Conservation (phyloP, 2,797 vertebrate genomes). For the Lutjanus campechanus region DNA sequence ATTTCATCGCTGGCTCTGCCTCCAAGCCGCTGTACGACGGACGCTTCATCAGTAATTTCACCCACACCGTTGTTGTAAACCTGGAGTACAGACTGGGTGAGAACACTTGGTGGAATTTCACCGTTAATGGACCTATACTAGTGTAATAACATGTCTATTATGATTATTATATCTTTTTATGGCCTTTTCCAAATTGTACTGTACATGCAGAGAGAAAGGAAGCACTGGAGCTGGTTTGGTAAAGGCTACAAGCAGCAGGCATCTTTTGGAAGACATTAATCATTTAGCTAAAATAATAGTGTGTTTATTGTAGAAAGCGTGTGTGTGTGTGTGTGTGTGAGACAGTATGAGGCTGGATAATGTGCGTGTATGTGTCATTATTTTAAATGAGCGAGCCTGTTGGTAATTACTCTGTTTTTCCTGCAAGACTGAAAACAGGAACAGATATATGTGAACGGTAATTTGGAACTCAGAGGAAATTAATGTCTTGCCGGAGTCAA, state of each 20-base stretch:
- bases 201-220: neutral
- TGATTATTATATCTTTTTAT: neutral
- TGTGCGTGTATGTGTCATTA: constrained; percentile 20
- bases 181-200: neutral
- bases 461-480: constrained; percentile 53
- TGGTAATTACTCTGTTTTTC: constrained; percentile 36
- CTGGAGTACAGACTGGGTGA: constrained; percentile 86
- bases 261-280: constrained; percentile 30
- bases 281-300: constrained; percentile 30
- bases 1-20: constrained; percentile 86
- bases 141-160: neutral
- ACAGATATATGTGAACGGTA: constrained; percentile 29
- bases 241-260: constrained; percentile 2
- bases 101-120: neutral
- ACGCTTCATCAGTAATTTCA: constrained; percentile 87
- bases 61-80: constrained; percentile 82
- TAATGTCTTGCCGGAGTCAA: constrained; percentile 46
- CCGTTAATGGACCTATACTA: neutral
- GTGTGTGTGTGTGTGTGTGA: constrained; percentile 9
- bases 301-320: neutral
- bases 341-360: constrained; percentile 15
- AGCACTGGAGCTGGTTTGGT: neutral
- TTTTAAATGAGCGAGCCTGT: constrained; percentile 27
- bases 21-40: constrained; percentile 87
- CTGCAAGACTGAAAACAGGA: constrained; percentile 24